Percentiles rank a stretch among this genome's conserved stretches.
phyloP scores from a whole-genome alignment of 2,888 invertebrate species.

The Rhaphigaster nebulosa region DNA sequence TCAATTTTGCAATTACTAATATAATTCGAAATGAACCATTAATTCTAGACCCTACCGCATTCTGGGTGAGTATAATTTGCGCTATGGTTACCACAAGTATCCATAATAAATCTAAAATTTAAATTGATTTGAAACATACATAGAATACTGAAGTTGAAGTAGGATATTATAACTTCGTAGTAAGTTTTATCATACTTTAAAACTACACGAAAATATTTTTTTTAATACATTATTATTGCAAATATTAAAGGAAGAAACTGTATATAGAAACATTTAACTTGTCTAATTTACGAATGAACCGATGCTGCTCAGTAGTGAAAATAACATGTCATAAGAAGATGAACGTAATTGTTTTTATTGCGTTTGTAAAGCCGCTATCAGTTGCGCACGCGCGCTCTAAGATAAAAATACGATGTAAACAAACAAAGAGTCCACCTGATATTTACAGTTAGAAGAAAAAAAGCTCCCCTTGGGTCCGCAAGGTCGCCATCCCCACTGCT shows the following conservation, averaged over 20 bases:
- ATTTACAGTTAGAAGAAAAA: slow-evolving; percentile 37
- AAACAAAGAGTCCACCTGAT: slow-evolving; percentile 41
- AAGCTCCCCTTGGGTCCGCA: background rate
- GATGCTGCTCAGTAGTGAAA: background rate
- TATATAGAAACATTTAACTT: too few relatives aligned
- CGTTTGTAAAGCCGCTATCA: background rate
- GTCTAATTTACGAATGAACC: background rate
- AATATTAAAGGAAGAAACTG: too few relatives aligned
- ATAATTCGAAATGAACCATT: background rate
- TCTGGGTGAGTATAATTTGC: background rate
- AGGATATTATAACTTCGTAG: too few relatives aligned
- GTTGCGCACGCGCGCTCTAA: background rate
- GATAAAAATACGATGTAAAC: background rate
- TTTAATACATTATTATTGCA: too few relatives aligned
- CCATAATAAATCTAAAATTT: too few relatives aligned
- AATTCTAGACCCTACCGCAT: background rate
- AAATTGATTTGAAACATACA: too few relatives aligned
- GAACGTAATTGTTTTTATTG: background rate
- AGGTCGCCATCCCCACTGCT: slow-evolving; percentile 5
- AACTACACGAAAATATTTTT: too few relatives aligned
- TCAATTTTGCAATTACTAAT: too few relatives aligned
- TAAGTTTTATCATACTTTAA: too few relatives aligned
- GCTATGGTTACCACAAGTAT: too few relatives aligned
- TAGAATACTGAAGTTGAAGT: too few relatives aligned
- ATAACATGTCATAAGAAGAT: background rate